Evolutionary conservation across 2,888 invertebrate species (phyloP), one percentile per base, ranked within the genome.

Genomic region (Drosophila conformis): DNA sequence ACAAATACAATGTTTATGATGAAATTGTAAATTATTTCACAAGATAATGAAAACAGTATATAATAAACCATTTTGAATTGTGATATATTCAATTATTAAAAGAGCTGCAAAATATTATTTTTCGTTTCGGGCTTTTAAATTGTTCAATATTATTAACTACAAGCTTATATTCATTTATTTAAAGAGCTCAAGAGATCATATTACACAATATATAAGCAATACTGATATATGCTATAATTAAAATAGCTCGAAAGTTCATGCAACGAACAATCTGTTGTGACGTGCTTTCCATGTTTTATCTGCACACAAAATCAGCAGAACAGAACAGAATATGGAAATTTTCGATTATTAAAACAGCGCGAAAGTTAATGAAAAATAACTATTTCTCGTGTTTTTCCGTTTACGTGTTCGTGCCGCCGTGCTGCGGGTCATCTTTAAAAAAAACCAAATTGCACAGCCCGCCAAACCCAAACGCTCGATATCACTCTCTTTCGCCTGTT

Each of bases 391-490:
- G 21, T 27, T 25, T 18, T 35, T 13, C 2, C 18, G 0, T 35
- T 13, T 35, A 25, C 10, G 36, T 36, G 35, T 8, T 27, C 10
- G 21, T 38, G 38, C 6, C 33, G 33, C 36, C 11, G 4, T 38
- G 10, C 11, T 38, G 36, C 2, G 3, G 2, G 15, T 15, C 42
- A 42, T 25, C 42, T 15, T 42, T 57, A 33, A 78, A 76, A 76
- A 77, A 77, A 27, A 8, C 2, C 66, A 71, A n/a, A 40, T 18
- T 33, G 7, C 31, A 33, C 38, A 64, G 53, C 48, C 68, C 61
- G 68, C 65, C 52, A 64, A 61, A 51, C 67, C 35, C 58, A 62
- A 71, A 40, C 61, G 27, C 35, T 35, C 10, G 46, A 51, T 35
- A 49, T 46, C 36, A 25, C 56, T 54, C 59, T 40, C 46, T 52